Percentiles rank a stretch among this genome's conserved stretches.
These are phyloP conservation scores for Pluvianellus socialis DNA, from an alignment of 2,113 vertebrate species.

Conservation along the genomic window DNA sequence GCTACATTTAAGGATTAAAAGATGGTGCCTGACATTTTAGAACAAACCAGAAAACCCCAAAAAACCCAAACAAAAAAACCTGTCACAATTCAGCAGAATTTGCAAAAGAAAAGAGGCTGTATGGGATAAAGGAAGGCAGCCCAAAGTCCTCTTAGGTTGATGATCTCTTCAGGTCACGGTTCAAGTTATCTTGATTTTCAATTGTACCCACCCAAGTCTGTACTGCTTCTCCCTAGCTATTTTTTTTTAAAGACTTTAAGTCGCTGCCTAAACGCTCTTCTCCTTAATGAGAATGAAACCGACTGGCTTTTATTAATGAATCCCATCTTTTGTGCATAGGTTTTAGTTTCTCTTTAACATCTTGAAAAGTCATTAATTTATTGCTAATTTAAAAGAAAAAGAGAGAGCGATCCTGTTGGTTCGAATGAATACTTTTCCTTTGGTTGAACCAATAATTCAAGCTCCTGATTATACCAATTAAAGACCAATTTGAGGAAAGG, in stretches of 20 bases:
- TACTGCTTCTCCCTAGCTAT: conserved; percentile 33
- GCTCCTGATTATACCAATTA: conserved; percentile 86
- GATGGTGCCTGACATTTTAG: conserved; percentile 51
- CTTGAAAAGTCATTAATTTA: conserved; percentile 79
- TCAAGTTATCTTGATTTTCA: conserved; percentile 74
- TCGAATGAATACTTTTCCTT: conserved; percentile 64
- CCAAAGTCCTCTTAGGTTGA: conserved; percentile 69
- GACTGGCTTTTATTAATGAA: conserved; percentile 60
- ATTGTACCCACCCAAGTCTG: conserved; percentile 52
- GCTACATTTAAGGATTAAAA: conserved; percentile 61
- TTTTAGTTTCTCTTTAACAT: conserved; percentile 62
- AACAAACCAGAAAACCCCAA: conserved; percentile 55
- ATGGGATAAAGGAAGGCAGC: conserved; percentile 47
- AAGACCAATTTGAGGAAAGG: conserved; percentile 75
- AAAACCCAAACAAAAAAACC: conserved; percentile 61
- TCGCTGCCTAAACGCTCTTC: conserved; percentile 55
- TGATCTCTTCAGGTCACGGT: conserved; percentile 69
- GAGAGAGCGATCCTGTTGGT: conserved; percentile 53
- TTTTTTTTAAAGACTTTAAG: conserved; percentile 60
- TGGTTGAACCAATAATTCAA: conserved; percentile 83
- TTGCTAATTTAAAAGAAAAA: conserved; percentile 59
- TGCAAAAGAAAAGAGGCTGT: conserved; percentile 55
- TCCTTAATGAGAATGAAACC: conserved; percentile 63
- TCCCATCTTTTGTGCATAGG: conserved; percentile 69
- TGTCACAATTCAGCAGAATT: conserved; percentile 61